A percentile compares a stretch with the other conserved stretches of the same genome.
Conservation (phyloP, 2,888 invertebrate genomes). For the Tinea pellionella region DNA sequence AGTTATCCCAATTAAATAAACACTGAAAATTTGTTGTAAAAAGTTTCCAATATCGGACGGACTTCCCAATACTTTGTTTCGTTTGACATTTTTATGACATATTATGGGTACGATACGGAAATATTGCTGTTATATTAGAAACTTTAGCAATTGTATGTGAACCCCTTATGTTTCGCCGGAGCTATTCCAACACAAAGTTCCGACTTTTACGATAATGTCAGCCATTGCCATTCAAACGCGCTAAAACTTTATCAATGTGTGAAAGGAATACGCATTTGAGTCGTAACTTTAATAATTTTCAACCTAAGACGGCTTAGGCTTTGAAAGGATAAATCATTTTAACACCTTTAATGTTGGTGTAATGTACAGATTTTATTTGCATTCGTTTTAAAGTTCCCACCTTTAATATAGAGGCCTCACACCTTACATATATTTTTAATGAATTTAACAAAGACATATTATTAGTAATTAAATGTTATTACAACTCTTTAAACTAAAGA, state of each 20-base stretch:
- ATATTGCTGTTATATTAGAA: conserved; percentile 59
- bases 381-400: background rate
- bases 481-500: no score
- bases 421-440: background rate
- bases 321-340: background rate
- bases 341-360: background rate
- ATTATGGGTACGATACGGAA: conserved; percentile 52
- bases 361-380: background rate
- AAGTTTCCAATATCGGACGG: background rate
- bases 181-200: conserved; percentile 64
- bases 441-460: background rate
- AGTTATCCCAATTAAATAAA: background rate
- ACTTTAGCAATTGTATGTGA: conserved; percentile 66
- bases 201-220: conserved; percentile 69
- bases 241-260: conserved; percentile 67
- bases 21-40: background rate
- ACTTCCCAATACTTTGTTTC: background rate
- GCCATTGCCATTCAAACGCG: conserved; percentile 68
- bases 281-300: conserved; percentile 24
- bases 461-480: no score
- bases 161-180: conserved; percentile 64
- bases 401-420: background rate
- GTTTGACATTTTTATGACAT: conserved; percentile 57
- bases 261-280: conserved; percentile 56
- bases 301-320: background rate